Conservation (phyloP, 1,140 invertebrate species). For the Apis florea region DNA sequence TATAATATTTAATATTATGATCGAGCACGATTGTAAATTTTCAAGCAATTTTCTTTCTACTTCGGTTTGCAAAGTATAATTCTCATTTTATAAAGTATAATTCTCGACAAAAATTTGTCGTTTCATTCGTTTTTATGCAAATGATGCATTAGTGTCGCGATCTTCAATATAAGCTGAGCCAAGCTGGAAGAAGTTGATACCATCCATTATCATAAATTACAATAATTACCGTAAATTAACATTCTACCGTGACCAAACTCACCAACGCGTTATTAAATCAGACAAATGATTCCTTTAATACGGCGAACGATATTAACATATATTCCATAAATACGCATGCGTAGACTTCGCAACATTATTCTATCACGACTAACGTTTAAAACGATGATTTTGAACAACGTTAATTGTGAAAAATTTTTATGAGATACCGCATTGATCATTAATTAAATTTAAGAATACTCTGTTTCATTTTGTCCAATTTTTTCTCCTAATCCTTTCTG, state of each 20-base stretch:
- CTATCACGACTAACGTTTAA: neutral
- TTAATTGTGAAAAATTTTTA: neutral
- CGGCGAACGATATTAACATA: neutral
- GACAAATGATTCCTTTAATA: slow-evolving; percentile 38
- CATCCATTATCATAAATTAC: slow-evolving; percentile 38
- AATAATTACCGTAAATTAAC: slow-evolving; percentile 42
- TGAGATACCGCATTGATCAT: neutral
- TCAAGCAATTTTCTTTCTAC: neutral
- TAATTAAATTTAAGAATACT: slow-evolving; percentile 30
- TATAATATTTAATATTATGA: neutral
- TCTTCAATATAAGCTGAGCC: slow-evolving; percentile 11
- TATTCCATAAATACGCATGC: neutral
- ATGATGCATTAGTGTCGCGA: slow-evolving; percentile 4
- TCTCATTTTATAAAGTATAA: slow-evolving; percentile 8
- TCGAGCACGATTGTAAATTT: neutral
- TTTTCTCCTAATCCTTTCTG: neutral
- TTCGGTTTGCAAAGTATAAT: neutral
- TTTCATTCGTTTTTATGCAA: slow-evolving; percentile 29
- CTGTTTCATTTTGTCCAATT: slow-evolving; percentile 6
- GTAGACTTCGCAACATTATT: neutral
- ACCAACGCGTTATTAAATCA: slow-evolving; percentile 36
- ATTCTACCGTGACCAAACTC: neutral
- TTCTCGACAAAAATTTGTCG: neutral
- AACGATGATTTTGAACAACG: neutral
- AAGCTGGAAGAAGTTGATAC: slow-evolving; percentile 15